These are phyloP conservation scores for Planococcus citri DNA, from an alignment of 1,140 invertebrate species.

Conservation along the genomic window DNA sequence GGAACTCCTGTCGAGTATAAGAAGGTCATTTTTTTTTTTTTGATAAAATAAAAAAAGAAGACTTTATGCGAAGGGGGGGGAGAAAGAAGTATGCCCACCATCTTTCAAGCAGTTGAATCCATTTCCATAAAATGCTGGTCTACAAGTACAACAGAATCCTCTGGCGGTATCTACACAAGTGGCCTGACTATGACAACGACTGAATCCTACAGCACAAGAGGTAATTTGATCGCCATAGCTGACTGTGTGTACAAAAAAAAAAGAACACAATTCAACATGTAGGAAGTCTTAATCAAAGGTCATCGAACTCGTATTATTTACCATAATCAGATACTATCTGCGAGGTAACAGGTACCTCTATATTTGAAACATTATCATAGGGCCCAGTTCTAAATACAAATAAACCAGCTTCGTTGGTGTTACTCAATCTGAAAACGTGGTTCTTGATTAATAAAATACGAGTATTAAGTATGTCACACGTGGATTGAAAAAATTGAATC, in stretches of 20 bases:
- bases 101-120: conserved; percentile 74
- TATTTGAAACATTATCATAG: conserved; percentile 42
- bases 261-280: not conserved
- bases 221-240: conserved; percentile 28
- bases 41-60: not conserved
- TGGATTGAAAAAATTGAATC: not conserved
- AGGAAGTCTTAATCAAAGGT: not conserved
- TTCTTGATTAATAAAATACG: not conserved
- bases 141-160: conserved; percentile 82
- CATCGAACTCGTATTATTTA: not conserved
- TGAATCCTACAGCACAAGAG: conserved; percentile 42
- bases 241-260: not conserved
- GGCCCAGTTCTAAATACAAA: conserved; percentile 73
- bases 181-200: conserved; percentile 66
- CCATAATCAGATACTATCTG: not conserved
- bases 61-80: not conserved
- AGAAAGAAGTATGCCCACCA: conserved; percentile 42
- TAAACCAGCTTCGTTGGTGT: conserved; percentile 64
- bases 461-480: too few relatives aligned
- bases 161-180: conserved; percentile 64
- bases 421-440: conserved; percentile 63
- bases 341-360: conserved; percentile 48
- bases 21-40: not conserved
- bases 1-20: conserved; percentile 48
- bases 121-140: conserved; percentile 72